Base-by-base conservation (phyloP, 2,888 invertebrate species). In the Mermis nigrescens region DNA sequence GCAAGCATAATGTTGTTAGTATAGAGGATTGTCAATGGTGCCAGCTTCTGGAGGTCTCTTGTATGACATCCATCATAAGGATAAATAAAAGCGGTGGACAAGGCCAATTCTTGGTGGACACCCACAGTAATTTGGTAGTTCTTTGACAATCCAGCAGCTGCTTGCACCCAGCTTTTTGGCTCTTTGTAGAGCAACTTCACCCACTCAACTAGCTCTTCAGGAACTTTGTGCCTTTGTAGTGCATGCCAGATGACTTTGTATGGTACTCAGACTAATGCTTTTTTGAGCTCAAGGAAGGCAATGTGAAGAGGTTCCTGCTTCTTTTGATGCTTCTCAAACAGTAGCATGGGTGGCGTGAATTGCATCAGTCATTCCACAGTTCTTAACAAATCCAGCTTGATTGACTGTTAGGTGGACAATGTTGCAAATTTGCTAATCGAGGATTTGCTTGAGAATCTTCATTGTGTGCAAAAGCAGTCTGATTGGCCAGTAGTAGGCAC, bases 401-500 rank as follows among this genome's bases (percentile, higher is more conserved):
- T 55, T 55, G 7, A 19, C 15, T 28, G 55, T 31, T 7, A 55
- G 4, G 12, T 28, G 15, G 55, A 55, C 55, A 7, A 55, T 12
- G 7, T 55, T 55, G 4, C 55, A 31, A 27, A 55, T 7, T 31
- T 19, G 24, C 12, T 7, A 7, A 55, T 55, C 55, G 27, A 26
- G 12, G 24, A 56, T 22, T 31, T 24, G n/a, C 22, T 56, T 19
- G 45, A 56, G 46, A n/a, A 56, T 56, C 46, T 56, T 56, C 45
- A 56, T 56, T 19, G 57, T 27, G 27, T 56, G 57, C 15, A 19
- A 56, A 7, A 56, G 46, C 7, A 46, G 22, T 45, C 46, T 4
- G 7, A 56, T 56, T 15, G 57, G 46, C 3, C 46, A 15, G 45
- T 56, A 56, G 27, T 12, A 48, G 2, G 57, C 46, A 46, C 57